These are phyloP conservation scores for Sarcophaga peregrina DNA, from an alignment of 1,140 invertebrate species.

Conservation along the genomic window DNA sequence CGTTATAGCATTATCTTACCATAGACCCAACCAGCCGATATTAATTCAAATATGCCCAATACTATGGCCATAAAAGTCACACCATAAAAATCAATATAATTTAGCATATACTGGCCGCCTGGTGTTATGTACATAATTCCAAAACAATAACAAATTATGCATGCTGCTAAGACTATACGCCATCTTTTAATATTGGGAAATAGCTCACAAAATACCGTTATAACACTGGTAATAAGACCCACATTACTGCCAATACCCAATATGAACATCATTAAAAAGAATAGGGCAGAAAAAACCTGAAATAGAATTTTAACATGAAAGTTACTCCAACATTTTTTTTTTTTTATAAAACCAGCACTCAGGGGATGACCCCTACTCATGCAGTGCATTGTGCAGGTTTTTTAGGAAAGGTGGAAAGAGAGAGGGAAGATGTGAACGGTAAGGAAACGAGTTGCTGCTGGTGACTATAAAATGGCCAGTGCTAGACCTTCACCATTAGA, in stretches of 20 bases:
- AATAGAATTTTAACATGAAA: conserved; percentile 71
- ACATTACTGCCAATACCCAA: conserved; percentile 82
- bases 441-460: too few relatives aligned
- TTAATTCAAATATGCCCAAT: conserved; percentile 78
- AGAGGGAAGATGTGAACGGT: too few relatives aligned
- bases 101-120: conserved; percentile 88
- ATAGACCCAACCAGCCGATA: conserved; percentile 81
- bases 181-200: conserved; percentile 75
- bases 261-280: conserved; percentile 85
- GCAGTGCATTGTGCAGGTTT: too few relatives aligned
- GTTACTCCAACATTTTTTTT: neutral
- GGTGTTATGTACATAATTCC: conserved; percentile 82
- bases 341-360: too few relatives aligned
- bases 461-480: too few relatives aligned
- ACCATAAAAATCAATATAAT: conserved; percentile 86
- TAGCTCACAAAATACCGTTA: conserved; percentile 77
- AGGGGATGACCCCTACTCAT: too few relatives aligned
- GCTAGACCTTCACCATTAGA: too few relatives aligned
- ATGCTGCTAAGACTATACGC: conserved; percentile 70
- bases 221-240: conserved; percentile 75
- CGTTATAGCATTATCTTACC: conserved; percentile 69
- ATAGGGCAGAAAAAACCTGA: conserved; percentile 86
- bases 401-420: too few relatives aligned
- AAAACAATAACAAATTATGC: conserved; percentile 72
- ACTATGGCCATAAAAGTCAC: conserved; percentile 83